These are phyloP conservation scores for Sandelia bainsii DNA, from an alignment of 2,797 vertebrate genomes.

Conservation along the genomic window DNA sequence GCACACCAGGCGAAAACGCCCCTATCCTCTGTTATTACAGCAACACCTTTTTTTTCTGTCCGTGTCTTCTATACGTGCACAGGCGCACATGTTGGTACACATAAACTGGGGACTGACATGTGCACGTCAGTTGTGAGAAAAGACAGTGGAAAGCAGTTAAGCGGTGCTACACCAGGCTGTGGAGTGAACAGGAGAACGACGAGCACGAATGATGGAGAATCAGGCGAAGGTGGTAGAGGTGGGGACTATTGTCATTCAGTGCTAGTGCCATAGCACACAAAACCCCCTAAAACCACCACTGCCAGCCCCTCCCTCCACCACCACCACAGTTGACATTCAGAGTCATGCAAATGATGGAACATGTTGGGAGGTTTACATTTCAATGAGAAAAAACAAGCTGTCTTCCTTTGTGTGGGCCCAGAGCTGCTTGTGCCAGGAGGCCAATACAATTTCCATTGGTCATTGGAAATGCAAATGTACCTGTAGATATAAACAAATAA, in stretches of 20 bases:
- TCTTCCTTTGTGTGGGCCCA: slow-evolving; percentile 70
- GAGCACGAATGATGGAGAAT: slow-evolving; percentile 34
- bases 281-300: slow-evolving; percentile 25
- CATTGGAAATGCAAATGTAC: slow-evolving; percentile 67
- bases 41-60: slow-evolving; percentile 15
- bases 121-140: slow-evolving; percentile 31
- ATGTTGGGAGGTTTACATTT: slow-evolving; percentile 79
- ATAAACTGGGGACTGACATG: slow-evolving; percentile 5
- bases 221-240: neutral
- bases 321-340: slow-evolving; percentile 72
- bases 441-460: slow-evolving; percentile 65
- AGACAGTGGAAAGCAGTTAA: slow-evolving; percentile 36
- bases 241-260: slow-evolving; percentile 78
- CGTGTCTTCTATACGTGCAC: neutral
- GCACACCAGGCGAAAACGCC: slow-evolving; percentile 54
- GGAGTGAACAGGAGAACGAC: slow-evolving; percentile 54
- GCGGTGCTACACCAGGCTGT: slow-evolving; percentile 10
- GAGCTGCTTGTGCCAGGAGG: slow-evolving; percentile 51
- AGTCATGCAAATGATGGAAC: slow-evolving; percentile 75
- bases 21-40: slow-evolving; percentile 38
- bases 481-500: slow-evolving; percentile 60
- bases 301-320: slow-evolving; percentile 14
- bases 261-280: slow-evolving; percentile 21
- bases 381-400: slow-evolving; percentile 79
- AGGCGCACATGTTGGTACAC: slow-evolving; percentile 14